A percentile compares a stretch with the other conserved stretches of the same genome.
These are phyloP conservation scores for Antechinus stuartii DNA, from an alignment of 2,113 vertebrate species.

Conservation along the genomic window DNA sequence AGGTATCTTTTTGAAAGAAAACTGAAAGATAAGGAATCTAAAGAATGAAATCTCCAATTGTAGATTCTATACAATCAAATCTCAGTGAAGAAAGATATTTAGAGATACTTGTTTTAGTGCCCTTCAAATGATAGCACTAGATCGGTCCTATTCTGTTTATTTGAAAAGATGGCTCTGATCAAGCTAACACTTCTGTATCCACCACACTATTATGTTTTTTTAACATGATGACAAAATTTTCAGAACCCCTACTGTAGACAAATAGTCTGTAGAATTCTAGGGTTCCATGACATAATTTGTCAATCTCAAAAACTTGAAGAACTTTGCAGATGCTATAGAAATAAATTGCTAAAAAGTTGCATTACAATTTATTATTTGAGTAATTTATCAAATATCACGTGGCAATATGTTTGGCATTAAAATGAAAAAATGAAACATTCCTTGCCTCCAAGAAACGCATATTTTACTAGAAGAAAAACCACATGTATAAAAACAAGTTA, in stretches of 20 bases:
- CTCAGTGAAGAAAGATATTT: not conserved
- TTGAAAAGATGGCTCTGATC: not conserved
- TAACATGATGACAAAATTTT: conserved; percentile 2
- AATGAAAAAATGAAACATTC: not conserved
- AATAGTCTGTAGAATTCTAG: not conserved
- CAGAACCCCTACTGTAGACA: not conserved
- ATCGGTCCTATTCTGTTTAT: not conserved
- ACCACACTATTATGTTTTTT: not conserved
- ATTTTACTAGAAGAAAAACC: not conserved
- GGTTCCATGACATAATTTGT: conserved; percentile 3
- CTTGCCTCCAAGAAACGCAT: not conserved
- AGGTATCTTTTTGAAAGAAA: conserved; percentile 23
- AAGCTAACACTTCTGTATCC: not conserved
- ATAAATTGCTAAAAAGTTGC: conserved; percentile 26
- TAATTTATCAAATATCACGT: not conserved
- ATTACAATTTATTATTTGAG: not conserved
- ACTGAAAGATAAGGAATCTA: not conserved
- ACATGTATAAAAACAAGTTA: not conserved
- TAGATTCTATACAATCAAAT: conserved; percentile 13
- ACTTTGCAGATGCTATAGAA: conserved; percentile 34
- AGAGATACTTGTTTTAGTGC: not conserved
- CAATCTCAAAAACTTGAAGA: conserved; percentile 35
- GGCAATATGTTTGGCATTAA: not conserved
- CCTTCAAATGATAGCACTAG: conserved; percentile 38
- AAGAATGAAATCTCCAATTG: conserved; percentile 18